These are phyloP conservation scores for Perizoma flavofasciatum DNA, from an alignment of 2,888 invertebrate species.

Conservation along the genomic window DNA sequence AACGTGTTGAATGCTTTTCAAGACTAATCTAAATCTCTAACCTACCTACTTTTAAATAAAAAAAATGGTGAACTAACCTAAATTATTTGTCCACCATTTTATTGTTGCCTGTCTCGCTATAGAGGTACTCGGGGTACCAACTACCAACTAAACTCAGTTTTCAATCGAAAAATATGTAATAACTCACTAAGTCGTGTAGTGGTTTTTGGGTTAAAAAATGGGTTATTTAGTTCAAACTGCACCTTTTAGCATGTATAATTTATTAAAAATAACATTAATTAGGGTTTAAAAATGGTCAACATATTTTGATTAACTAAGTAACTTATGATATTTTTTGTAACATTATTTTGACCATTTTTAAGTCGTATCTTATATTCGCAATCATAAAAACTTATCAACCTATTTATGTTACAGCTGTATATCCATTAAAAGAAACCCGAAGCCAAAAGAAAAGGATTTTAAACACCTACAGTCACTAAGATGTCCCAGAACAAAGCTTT, in stretches of 20 bases:
- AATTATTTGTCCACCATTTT: no score
- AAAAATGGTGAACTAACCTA: no score
- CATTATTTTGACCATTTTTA: constrained; percentile 26
- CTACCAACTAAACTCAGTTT: no score
- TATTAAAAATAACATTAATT: constrained; percentile 8
- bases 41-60: no score
- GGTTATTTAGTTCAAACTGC: neutral
- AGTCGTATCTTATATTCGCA: neutral
- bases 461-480: constrained; percentile 6
- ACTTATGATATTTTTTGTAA: neutral
- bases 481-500: constrained; percentile 13
- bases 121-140: no score
- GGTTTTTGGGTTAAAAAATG: neutral
- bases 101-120: no score
- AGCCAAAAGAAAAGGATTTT: constrained; percentile 15
- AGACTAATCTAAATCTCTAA: constrained; percentile 5
- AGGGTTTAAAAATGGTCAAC: constrained; percentile 20
- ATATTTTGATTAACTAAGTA: neutral
- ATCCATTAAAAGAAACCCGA: constrained; percentile 45
- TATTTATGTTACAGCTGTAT: constrained; percentile 52
- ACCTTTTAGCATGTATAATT: constrained; percentile 38
- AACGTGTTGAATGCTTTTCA: constrained; percentile 35
- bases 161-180: neutral
- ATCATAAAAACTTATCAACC: constrained; percentile 12
- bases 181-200: no score